Evolutionary conservation across 2,888 invertebrate genomes (phyloP).

Genomic region (Phlogophora meticulosa): DNA sequence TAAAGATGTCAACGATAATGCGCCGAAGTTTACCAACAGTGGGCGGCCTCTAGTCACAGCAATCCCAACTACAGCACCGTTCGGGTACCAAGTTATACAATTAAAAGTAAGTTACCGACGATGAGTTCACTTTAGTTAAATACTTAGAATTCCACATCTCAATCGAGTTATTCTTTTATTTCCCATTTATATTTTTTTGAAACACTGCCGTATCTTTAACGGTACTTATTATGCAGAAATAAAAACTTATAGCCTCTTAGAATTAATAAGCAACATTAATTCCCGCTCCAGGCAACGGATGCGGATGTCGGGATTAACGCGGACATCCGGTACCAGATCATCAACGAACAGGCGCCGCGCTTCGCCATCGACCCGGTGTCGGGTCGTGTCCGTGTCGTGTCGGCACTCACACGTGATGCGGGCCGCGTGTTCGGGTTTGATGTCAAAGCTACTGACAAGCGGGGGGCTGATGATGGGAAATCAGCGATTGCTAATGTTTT

Average conservation of each 20-base stretch:
- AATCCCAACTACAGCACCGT: slow-evolving; percentile 95
- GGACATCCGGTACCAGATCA: slow-evolving; percentile 95
- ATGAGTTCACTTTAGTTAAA: neutral
- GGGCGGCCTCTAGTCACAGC: slow-evolving; percentile 96
- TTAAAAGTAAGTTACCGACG: slow-evolving; percentile 90
- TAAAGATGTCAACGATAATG: slow-evolving; percentile 96
- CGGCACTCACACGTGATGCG: slow-evolving; percentile 93
- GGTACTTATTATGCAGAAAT: neutral
- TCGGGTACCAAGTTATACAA: slow-evolving; percentile 95
- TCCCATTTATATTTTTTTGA: neutral
- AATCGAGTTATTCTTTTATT: neutral
- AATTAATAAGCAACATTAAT: slow-evolving; percentile 13
- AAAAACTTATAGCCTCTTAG: neutral
- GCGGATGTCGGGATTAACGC: slow-evolving; percentile 94
- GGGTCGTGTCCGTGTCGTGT: slow-evolving; percentile 94
- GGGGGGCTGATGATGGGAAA: slow-evolving; percentile 95
- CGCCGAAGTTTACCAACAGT: slow-evolving; percentile 94
- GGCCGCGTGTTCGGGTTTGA: slow-evolving; percentile 96
- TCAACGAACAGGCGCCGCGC: slow-evolving; percentile 94
- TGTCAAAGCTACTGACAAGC: slow-evolving; percentile 96
- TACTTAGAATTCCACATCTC: too few species aligned
- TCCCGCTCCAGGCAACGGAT: slow-evolving; percentile 92
- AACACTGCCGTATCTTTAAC: neutral
- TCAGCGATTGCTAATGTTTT: slow-evolving; percentile 96
- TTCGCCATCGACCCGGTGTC: slow-evolving; percentile 95